phyloP scores from a whole-genome alignment of 1,140 invertebrate species.

The Platyscapa corneri region DNA sequence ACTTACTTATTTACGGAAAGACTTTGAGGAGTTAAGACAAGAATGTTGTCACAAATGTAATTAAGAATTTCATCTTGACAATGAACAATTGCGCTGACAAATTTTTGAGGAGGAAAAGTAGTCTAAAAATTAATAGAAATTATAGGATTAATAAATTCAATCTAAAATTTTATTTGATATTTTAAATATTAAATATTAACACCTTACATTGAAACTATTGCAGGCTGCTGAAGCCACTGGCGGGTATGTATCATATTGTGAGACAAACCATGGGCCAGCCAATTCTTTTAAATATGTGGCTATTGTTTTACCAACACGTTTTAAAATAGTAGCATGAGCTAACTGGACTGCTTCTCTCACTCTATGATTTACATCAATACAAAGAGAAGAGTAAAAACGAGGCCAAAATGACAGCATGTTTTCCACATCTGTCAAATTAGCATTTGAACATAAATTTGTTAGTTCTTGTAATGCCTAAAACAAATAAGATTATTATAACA shows the following conservation, averaged over 20 bases:
- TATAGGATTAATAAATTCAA: background rate
- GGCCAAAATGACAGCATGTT: conserved; percentile 86
- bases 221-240: conserved; percentile 84
- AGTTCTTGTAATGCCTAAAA: conserved; percentile 87
- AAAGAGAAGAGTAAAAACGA: conserved; percentile 82
- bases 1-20: conserved; percentile 60
- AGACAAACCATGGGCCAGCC: conserved; percentile 84
- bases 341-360: conserved; percentile 84
- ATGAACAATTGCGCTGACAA: conserved; percentile 82
- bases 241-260: conserved; percentile 87
- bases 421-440: conserved; percentile 78
- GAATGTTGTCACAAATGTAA: conserved; percentile 82
- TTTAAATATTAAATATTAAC: conserved; percentile 32
- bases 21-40: conserved; percentile 79
- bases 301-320: conserved; percentile 81
- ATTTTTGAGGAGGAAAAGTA: conserved; percentile 83
- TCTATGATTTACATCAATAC: conserved; percentile 84
- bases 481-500: conserved; percentile 32
- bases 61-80: conserved; percentile 86
- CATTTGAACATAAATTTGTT: conserved; percentile 78
- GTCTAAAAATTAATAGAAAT: conserved; percentile 64
- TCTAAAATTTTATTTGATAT: background rate
- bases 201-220: conserved; percentile 79
- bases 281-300: conserved; percentile 86
- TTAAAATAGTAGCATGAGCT: conserved; percentile 81